phyloP scores from a whole-genome alignment of 2,113 vertebrate genomes.

The Corydoras maculifer region DNA sequence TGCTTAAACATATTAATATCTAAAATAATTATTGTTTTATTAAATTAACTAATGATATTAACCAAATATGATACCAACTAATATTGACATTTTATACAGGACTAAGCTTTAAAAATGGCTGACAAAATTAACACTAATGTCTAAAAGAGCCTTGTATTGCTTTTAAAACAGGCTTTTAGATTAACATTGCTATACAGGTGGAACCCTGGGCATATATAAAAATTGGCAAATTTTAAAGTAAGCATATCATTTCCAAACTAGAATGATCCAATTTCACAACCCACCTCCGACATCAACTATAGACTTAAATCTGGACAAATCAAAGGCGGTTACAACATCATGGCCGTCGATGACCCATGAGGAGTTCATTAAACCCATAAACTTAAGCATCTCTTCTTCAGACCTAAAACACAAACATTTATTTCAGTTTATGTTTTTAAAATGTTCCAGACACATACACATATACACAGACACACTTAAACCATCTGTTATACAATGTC shows the following conservation, averaged over 20 bases:
- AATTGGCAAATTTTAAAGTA: too few relatives aligned
- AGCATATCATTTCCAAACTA: too few relatives aligned
- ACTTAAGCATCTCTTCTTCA: constrained; percentile 67
- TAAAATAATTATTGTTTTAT: too few relatives aligned
- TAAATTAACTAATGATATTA: too few relatives aligned
- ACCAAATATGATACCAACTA: background rate
- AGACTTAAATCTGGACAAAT: constrained; percentile 58
- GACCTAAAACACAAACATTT: constrained; percentile 50
- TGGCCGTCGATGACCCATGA: constrained; percentile 63
- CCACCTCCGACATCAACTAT: constrained; percentile 64
- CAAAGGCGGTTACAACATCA: constrained; percentile 61
- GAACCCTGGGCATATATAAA: too few relatives aligned
- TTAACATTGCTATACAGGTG: too few relatives aligned
- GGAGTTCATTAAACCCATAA: constrained; percentile 68
- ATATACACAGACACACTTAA: background rate
- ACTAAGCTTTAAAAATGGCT: background rate
- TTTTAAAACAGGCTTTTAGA: background rate
- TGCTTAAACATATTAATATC: too few relatives aligned
- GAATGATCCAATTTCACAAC: background rate
- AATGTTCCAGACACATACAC: background rate
- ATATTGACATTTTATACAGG: background rate
- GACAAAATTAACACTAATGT: background rate
- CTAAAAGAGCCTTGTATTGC: background rate
- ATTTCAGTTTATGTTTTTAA: background rate
- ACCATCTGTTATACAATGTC: background rate